Percentiles rank a stretch among this genome's conserved stretches.
phyloP scores from a whole-genome alignment of 2,888 invertebrate species.

The Galerucella nymphaeae region DNA sequence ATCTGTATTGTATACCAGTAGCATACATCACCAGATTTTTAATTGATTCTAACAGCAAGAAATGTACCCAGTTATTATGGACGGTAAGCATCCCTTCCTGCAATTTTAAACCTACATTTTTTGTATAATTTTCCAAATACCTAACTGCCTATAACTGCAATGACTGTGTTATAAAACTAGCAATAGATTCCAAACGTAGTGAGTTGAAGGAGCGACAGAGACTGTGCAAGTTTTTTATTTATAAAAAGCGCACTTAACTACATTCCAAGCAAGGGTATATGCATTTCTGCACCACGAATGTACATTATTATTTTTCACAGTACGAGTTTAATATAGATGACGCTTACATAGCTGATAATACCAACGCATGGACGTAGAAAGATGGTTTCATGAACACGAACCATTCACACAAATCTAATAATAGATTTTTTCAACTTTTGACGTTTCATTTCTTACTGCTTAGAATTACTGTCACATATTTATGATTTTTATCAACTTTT shows the following conservation, averaged over 20 bases:
- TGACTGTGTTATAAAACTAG: conserved; percentile 23
- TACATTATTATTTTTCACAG: conserved; percentile 45
- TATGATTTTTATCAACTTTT: no score
- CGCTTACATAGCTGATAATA: conserved; percentile 40
- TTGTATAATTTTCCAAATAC: not conserved
- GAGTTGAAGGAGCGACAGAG: conserved; percentile 32
- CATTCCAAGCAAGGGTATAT: conserved; percentile 48
- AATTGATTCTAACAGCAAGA: no score
- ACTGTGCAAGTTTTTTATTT: conserved; percentile 42
- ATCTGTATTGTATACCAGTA: no score
- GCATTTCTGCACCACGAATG: conserved; percentile 48
- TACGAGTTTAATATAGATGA: conserved; percentile 50
- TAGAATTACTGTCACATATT: no score
- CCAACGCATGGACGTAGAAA: conserved; percentile 23
- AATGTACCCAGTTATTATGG: no score
- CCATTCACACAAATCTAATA: no score
- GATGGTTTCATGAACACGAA: not conserved
- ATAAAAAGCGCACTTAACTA: conserved; percentile 46
- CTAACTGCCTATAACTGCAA: not conserved
- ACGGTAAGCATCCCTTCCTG: not conserved
- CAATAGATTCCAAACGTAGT: conserved; percentile 29
- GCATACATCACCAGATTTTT: no score
- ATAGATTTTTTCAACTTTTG: no score
- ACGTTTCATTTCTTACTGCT: no score
- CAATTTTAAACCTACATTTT: not conserved